Conservation (phyloP, 2,888 invertebrate genomes). For the Lymantria monacha region DNA sequence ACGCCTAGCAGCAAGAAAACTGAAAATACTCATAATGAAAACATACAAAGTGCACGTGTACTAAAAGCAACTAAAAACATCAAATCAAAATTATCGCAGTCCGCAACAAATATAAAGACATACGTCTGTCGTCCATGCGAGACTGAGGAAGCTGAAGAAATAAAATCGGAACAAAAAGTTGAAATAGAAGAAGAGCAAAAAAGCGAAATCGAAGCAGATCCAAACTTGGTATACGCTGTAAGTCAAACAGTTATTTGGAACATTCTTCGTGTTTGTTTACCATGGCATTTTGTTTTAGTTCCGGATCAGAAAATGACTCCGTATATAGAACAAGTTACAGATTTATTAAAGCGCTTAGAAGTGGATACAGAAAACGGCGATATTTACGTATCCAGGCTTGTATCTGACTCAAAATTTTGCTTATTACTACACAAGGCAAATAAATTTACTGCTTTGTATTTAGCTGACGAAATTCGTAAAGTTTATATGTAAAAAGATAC, state of each 20-base stretch:
- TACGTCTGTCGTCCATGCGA: conserved; percentile 67
- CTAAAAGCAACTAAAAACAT: conserved; percentile 43
- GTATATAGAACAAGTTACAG: conserved; percentile 49
- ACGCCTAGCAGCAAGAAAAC: conserved; percentile 40
- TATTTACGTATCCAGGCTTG: conserved; percentile 63
- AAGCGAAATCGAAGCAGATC: conserved; percentile 46
- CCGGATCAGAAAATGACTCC: conserved; percentile 54
- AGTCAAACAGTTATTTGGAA: conserved; percentile 67
- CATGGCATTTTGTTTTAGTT: conserved; percentile 64
- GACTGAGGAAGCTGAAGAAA: conserved; percentile 48
- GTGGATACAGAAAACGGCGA: conserved; percentile 63
- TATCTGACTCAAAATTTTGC: conserved; percentile 56
- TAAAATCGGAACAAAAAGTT: conserved; percentile 44
- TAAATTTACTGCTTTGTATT: conserved; percentile 60
- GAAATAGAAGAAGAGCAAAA: conserved; percentile 51
- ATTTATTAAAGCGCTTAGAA: conserved; percentile 51
- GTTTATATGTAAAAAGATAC: conserved; percentile 23
- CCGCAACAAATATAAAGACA: conserved; percentile 51
- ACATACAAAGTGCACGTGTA: conserved; percentile 49
- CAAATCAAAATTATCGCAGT: conserved; percentile 36
- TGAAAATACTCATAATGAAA: conserved; percentile 18
- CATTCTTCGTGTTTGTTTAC: conserved; percentile 61
- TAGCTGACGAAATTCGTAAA: conserved; percentile 52
- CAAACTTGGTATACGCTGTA: conserved; percentile 57
- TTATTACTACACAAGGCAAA: conserved; percentile 61